Conservation (phyloP, 2,113 vertebrate genomes). For the Centropristis striata region DNA sequence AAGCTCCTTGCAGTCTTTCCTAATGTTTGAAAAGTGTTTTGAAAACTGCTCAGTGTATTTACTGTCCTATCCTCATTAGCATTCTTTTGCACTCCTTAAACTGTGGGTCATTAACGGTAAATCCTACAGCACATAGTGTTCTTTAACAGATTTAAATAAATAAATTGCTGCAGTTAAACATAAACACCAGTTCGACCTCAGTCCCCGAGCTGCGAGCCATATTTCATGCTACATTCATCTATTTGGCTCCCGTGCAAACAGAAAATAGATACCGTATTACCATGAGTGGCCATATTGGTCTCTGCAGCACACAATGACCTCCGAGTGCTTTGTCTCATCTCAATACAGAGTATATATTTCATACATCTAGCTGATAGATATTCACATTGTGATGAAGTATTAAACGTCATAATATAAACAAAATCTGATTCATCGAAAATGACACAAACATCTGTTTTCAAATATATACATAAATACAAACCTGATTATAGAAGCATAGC, state of each 20-base stretch:
- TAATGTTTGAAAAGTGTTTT: slow-evolving; percentile 22
- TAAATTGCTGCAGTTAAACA: slow-evolving; percentile 74
- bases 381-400: slow-evolving; percentile 19
- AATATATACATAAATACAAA: slow-evolving; percentile 8
- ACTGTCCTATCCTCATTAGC: slow-evolving; percentile 48
- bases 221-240: slow-evolving; percentile 62
- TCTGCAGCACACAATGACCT: slow-evolving; percentile 56
- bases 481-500: slow-evolving; percentile 14
- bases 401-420: slow-evolving; percentile 23
- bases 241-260: slow-evolving; percentile 45
- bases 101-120: slow-evolving; percentile 47
- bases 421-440: slow-evolving; percentile 47
- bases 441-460: slow-evolving; percentile 57
- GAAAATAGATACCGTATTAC: slow-evolving; percentile 53
- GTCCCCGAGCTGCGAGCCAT: slow-evolving; percentile 39
- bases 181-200: slow-evolving; percentile 57
- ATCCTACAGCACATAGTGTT: slow-evolving; percentile 59
- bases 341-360: slow-evolving; percentile 44
- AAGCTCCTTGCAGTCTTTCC: slow-evolving; percentile 3
- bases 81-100: slow-evolving; percentile 48
- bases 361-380: neutral
- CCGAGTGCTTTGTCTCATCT: slow-evolving; percentile 31
- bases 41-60: slow-evolving; percentile 41
- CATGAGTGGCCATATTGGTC: slow-evolving; percentile 28
- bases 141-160: slow-evolving; percentile 72